Conservation (phyloP, 2,888 invertebrate species). For the Perithous albicinctus region DNA sequence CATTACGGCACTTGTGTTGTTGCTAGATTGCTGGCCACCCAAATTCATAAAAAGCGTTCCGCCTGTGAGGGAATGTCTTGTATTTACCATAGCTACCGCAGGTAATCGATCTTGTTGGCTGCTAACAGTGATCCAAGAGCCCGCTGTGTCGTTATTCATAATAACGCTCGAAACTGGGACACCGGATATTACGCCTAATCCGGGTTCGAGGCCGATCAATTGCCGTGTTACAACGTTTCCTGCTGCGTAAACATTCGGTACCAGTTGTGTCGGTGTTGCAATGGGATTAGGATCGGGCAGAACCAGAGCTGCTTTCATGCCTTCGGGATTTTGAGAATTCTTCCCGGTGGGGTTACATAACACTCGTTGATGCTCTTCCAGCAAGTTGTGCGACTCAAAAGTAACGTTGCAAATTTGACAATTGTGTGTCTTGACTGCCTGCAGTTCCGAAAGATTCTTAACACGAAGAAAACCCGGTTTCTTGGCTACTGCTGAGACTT, state of each 20-base stretch:
- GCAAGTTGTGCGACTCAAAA: slow-evolving; percentile 64
- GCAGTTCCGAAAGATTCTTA: slow-evolving; percentile 68
- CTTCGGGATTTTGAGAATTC: slow-evolving; percentile 16
- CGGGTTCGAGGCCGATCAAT: neutral
- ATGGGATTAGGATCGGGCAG: slow-evolving; percentile 43
- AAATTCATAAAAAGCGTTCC: neutral
- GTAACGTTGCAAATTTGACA: slow-evolving; percentile 70
- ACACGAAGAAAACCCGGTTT: slow-evolving; percentile 69
- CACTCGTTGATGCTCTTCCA: slow-evolving; percentile 67
- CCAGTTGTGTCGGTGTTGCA: neutral
- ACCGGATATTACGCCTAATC: neutral
- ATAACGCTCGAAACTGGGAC: neutral
- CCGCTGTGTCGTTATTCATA: neutral
- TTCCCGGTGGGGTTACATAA: neutral
- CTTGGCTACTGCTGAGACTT: neutral
- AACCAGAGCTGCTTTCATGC: slow-evolving; percentile 59
- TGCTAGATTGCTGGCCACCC: neutral
- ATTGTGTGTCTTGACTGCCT: slow-evolving; percentile 59
- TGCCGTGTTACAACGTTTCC: slow-evolving; percentile 2
- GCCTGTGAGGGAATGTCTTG: neutral
- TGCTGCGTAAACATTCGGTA: neutral
- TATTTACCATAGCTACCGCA: neutral
- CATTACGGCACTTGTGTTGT: neutral
- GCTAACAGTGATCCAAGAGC: slow-evolving; percentile 12
- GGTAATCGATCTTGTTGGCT: neutral